Conservation (phyloP, 2,797 vertebrate species). For the Hypotaenidia philippensis region DNA sequence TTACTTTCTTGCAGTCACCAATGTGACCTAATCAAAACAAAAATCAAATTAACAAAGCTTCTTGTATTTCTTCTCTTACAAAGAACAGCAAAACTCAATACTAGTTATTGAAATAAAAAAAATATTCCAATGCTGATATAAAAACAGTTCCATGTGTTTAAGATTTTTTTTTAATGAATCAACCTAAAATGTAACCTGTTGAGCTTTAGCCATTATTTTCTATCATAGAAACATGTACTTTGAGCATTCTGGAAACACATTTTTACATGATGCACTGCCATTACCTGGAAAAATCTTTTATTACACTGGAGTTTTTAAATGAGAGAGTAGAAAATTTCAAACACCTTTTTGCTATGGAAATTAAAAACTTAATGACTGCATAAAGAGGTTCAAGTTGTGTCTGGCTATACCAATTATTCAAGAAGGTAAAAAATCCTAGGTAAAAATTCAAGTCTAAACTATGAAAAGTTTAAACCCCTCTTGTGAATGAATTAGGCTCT, state of each 20-base stretch:
- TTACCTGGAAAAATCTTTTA: not conserved
- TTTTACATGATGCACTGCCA: not conserved
- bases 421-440: not conserved
- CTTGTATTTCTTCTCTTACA: not conserved
- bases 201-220: not conserved
- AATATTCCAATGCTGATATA: not conserved
- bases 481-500: not conserved
- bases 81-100: not conserved
- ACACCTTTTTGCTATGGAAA: not conserved
- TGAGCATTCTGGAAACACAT: constrained; percentile 14
- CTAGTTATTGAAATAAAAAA: not conserved
- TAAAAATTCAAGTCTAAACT: not conserved
- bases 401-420: not conserved
- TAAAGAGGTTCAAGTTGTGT: not conserved
- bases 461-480: not conserved
- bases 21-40: not conserved
- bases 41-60: not conserved
- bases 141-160: not conserved
- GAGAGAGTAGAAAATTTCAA: not conserved
- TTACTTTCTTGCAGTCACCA: not conserved
- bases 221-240: not conserved
- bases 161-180: not conserved
- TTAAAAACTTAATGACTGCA: not conserved
- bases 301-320: not conserved
- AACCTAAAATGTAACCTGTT: constrained; percentile 1